phyloP scores from a whole-genome alignment of 2,888 invertebrate genomes.

The Athrips mouffetella region DNA sequence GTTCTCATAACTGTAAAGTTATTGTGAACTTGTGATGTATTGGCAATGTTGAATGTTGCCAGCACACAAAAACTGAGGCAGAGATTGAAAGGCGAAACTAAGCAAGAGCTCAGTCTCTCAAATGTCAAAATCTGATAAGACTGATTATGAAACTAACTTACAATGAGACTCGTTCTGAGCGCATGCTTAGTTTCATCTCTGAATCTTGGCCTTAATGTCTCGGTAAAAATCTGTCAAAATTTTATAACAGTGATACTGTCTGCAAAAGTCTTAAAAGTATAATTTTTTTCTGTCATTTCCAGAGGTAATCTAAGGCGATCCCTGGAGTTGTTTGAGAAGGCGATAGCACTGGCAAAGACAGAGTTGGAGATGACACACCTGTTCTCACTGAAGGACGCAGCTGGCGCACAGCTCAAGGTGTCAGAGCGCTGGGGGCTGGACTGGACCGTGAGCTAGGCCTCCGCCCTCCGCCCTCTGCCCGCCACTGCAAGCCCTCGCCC shows the following conservation, averaged over 20 bases:
- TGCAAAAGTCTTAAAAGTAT: no score
- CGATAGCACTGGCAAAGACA: constrained; percentile 90
- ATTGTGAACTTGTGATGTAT: no score
- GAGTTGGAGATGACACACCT: constrained; percentile 94
- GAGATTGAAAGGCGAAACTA: no score
- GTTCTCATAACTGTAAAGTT: no score
- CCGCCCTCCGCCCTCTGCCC: neutral
- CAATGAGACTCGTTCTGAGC: no score
- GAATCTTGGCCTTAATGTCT: no score
- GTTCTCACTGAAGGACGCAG: constrained; percentile 93
- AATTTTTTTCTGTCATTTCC: constrained; percentile 44
- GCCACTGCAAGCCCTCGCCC: constrained; percentile 21
- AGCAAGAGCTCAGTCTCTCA: no score
- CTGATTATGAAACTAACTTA: no score
- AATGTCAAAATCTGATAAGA: no score
- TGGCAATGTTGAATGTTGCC: no score
- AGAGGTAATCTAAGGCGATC: constrained; percentile 91
- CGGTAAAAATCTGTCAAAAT: neutral
- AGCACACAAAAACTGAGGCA: no score
- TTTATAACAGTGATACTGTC: constrained; percentile 11
- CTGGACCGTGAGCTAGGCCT: constrained; percentile 71
- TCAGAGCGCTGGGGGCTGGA: constrained; percentile 85
- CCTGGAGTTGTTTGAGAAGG: constrained; percentile 91
- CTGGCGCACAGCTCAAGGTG: constrained; percentile 91
- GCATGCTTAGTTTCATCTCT: neutral